These are phyloP conservation scores for Leucophora obtusa DNA, from an alignment of 2,888 invertebrate genomes.

Conservation along the genomic window DNA sequence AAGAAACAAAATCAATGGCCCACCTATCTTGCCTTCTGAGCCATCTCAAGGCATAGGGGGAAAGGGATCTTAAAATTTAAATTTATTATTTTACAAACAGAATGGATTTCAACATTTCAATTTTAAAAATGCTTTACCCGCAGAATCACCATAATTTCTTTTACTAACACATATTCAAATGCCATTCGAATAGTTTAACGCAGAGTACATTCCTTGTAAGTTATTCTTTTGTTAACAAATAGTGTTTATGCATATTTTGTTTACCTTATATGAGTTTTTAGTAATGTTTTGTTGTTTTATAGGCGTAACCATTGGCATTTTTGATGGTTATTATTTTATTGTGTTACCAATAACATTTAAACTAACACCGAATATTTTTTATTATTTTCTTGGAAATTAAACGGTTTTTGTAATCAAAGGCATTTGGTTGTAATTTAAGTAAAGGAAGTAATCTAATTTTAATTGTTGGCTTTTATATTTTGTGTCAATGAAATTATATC, in stretches of 20 bases:
- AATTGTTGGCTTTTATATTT: too few species aligned
- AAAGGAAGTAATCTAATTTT: neutral
- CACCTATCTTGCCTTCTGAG: too few species aligned
- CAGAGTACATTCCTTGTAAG: too few species aligned
- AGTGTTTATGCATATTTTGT: neutral
- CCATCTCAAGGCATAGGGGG: too few species aligned
- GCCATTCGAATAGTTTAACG: neutral
- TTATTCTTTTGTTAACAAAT: neutral
- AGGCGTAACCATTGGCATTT: constrained; percentile 46
- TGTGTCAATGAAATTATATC: too few species aligned
- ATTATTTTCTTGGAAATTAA: neutral
- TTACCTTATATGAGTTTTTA: neutral
- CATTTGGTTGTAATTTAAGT: neutral
- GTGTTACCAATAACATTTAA: constrained; percentile 39
- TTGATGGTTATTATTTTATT: constrained; percentile 39
- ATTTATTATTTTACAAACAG: too few species aligned
- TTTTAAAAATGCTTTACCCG: too few species aligned
- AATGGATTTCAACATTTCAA: too few species aligned
- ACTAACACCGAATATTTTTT: neutral
- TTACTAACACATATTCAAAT: too few species aligned
- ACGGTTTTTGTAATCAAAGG: constrained; percentile 1
- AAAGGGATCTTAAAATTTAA: too few species aligned
- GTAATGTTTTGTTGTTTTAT: constrained; percentile 19
- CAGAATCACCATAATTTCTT: too few species aligned
- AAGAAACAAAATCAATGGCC: too few species aligned